Evolutionary conservation across 1,140 invertebrate species (phyloP).

Genomic region (Drosophila arawakana): DNA sequence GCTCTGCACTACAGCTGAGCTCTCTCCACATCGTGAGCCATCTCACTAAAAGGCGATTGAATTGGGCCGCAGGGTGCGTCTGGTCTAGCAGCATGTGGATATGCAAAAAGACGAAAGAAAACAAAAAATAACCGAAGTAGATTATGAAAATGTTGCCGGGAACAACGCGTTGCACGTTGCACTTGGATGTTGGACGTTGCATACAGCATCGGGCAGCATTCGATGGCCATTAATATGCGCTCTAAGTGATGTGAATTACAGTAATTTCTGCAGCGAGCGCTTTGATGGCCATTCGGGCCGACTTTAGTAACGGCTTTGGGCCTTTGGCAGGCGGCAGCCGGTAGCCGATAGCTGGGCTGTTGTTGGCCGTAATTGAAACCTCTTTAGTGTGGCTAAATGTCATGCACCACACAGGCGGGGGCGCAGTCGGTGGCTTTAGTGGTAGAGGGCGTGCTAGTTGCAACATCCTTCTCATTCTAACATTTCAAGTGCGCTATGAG

Average conservation of each 20-base stretch:
- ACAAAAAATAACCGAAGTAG: background rate
- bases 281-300: conserved; percentile 55
- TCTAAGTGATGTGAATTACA: conserved; percentile 84
- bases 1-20: background rate
- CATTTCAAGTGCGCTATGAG: conserved; percentile 69
- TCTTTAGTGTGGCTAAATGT: conserved; percentile 82
- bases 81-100: conserved; percentile 18
- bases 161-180: conserved; percentile 11
- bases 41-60: conserved; percentile 39
- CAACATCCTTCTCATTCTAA: conserved; percentile 58
- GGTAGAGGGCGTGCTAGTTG: conserved; percentile 15
- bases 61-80: conserved; percentile 45
- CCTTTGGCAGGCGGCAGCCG: conserved; percentile 61
- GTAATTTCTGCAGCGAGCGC: conserved; percentile 73
- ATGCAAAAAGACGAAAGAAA: conserved; percentile 29
- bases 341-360: conserved; percentile 51
- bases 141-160: conserved; percentile 3
- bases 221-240: conserved; percentile 81
- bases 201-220: conserved; percentile 30
- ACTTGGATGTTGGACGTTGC: conserved; percentile 17
- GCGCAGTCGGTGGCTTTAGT: no score
- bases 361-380: conserved; percentile 79
- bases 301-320: conserved; percentile 53
- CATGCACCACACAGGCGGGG: conserved; percentile 14
- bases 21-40: conserved; percentile 7